These are phyloP conservation scores for Toxotes chatareus DNA, from an alignment of 2,113 vertebrate species.

Conservation along the genomic window DNA sequence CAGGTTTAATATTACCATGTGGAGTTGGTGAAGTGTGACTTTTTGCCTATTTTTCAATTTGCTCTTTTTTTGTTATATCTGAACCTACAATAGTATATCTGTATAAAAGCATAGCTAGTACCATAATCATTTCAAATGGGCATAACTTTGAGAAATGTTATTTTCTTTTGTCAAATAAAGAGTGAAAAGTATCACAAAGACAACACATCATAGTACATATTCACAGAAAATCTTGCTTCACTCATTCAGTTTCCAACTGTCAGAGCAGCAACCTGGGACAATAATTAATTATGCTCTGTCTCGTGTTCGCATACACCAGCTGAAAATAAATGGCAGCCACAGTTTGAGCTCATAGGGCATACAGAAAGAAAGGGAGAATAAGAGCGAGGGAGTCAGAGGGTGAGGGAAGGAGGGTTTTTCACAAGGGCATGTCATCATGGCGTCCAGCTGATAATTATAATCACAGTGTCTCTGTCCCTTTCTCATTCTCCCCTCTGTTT, in stretches of 20 bases:
- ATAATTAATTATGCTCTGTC: conserved; percentile 54
- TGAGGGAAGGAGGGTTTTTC: conserved; percentile 38
- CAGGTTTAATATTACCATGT: background rate
- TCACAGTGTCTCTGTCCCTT: conserved; percentile 37
- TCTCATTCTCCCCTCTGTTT: conserved; percentile 43
- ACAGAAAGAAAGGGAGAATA: conserved; percentile 17
- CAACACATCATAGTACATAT: background rate
- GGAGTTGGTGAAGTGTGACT: background rate
- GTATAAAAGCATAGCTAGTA: background rate
- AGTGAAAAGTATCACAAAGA: background rate
- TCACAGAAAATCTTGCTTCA: background rate
- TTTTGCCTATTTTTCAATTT: background rate
- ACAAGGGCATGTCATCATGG: conserved; percentile 58
- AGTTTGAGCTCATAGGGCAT: conserved; percentile 32
- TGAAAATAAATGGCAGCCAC: conserved; percentile 64
- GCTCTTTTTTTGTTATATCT: background rate
- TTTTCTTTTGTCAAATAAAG: background rate
- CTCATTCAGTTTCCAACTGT: conserved; percentile 15
- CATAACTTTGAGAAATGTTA: background rate
- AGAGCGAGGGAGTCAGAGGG: background rate
- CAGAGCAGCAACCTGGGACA: conserved; percentile 11
- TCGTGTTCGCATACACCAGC: conserved; percentile 51
- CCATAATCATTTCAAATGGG: background rate
- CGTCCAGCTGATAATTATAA: conserved; percentile 58
- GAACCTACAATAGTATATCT: background rate